phyloP scores from a whole-genome alignment of 1,140 invertebrate genomes.

The Cydia splendana region DNA sequence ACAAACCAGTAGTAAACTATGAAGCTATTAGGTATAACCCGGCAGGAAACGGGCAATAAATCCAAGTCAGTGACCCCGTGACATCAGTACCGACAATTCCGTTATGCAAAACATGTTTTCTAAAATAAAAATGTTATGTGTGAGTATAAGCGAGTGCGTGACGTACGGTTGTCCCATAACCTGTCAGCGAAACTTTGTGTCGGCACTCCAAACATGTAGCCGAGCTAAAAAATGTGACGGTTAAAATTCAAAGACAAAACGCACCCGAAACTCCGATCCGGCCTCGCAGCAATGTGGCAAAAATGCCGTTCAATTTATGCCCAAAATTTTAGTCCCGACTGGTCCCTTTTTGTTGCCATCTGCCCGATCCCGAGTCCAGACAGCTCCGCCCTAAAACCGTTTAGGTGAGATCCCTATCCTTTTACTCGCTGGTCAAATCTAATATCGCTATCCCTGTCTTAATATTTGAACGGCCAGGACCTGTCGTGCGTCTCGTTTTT shows the following conservation, averaged over 20 bases:
- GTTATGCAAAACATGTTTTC: constrained; percentile 66
- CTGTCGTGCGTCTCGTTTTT: constrained; percentile 71
- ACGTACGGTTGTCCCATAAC: constrained; percentile 20
- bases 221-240: constrained; percentile 50
- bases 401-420: constrained; percentile 69
- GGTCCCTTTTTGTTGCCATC: constrained; percentile 78
- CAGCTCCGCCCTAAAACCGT: constrained; percentile 79
- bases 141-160: not conserved
- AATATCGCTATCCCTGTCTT: constrained; percentile 69
- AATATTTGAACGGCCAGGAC: constrained; percentile 66
- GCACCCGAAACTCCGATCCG: constrained; percentile 45
- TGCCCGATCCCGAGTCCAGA: constrained; percentile 74
- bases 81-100: constrained; percentile 68
- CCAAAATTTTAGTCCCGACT: constrained; percentile 73
- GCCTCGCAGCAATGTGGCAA: constrained; percentile 67
- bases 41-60: constrained; percentile 73
- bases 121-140: constrained; percentile 38
- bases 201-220: not conserved
- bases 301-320: constrained; percentile 79
- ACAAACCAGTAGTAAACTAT: constrained; percentile 51
- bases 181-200: constrained; percentile 1
- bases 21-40: constrained; percentile 64
- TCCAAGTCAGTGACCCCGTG: constrained; percentile 72
- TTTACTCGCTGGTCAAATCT: constrained; percentile 64
- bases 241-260: constrained; percentile 38